Base-by-base conservation (phyloP, 2,888 invertebrate species). In the Mimumesa dahlbomi region DNA sequence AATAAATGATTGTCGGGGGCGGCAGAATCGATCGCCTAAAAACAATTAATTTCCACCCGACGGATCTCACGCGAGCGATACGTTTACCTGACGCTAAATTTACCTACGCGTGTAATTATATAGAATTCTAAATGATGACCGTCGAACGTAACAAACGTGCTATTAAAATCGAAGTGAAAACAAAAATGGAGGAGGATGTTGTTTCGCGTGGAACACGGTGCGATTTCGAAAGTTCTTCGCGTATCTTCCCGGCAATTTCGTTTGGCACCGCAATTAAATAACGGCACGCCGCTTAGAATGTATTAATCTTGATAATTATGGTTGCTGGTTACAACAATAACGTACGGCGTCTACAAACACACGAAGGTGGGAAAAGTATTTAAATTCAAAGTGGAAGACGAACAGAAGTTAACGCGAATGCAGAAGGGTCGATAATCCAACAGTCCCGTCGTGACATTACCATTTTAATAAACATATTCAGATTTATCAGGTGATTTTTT, bases 31-130 rank as follows among this genome's bases (percentile, higher is more conserved):
- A 6, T 53, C 48, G 66, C 54, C 54, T n/a, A 36, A 65, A 67
- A 64, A 64, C 66, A 67, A 67, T 67, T 67, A 67, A 67, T 34
- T 31, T 29, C 14, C 42, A 25, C 9, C 19, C 9, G 42, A 13
- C 38, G 43, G 43, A 53, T 49, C 49, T 64, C 54, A 64, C 43
- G 25, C 22, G 54, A 48, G 38, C 36, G 38, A 49, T 16, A 64
- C 11, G 52, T 46, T 64, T 67, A 53, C 48, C 65, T 38, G 66
- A 64, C 54, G 53, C 42, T 64, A 48, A 19, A 49, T 48, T 54
- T 54, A 64, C 21, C 49, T 13, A 52, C 43, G 53, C 53, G 36
- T 64, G 43, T 64, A 67, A 64, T 67, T 67, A 64, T 66, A 54
- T 46, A 11, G 43, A 67, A 64, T 54, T 31, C 66, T 53, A 25